Evolutionary conservation across 23 tunicate genomes (phyloP), one percentile per base, ranked within the genome.

Genomic region (Trididemnum clinides): DNA sequence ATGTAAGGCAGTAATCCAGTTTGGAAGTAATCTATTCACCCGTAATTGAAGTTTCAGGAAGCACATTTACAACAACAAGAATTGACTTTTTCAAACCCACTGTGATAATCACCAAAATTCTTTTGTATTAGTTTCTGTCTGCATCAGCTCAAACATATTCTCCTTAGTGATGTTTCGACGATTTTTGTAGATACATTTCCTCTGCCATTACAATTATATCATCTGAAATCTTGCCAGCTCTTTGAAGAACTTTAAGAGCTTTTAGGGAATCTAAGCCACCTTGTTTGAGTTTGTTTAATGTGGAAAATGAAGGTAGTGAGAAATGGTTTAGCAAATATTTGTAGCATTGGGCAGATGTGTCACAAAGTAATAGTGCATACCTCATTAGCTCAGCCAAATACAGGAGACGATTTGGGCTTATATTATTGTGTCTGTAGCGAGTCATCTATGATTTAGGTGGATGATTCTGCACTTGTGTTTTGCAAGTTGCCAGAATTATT

Each of bases 121-220:
- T 37, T 31, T 69, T 69, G 21, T 29, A 69, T 30, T 28, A n/a
- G 5, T 6, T 69, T 29, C 76, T 37, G 30, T 69, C 39, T 7
- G 7, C 21, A n/a, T 69, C 76, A 30, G 39, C 76, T 69, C 37
- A 35, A 28, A 33, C 21, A 31, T 28, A 69, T 21, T 69, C 37
- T 69, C 38, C 76, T 5, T 6, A 15, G 21, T 59, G 69, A 59
- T 59, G 21, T 59, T 59, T 22, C 6, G 69, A 59, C 6, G 69
- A 15, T 69, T 31, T 69, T 69, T 69, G 38, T 28, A 69, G 21
- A n/a, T 69, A 69, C 76, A 69, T 69, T 33, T 69, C 76, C 7
- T 69, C 76, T 28, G 76, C 69, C 6, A 59, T 69, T 69, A 69
- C 6, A 28, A 69, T 33, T 6, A 69, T 37, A 69, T 69, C 21